Base-by-base conservation (phyloP, 2,797 vertebrate species). In the Xerus rutilus region DNA sequence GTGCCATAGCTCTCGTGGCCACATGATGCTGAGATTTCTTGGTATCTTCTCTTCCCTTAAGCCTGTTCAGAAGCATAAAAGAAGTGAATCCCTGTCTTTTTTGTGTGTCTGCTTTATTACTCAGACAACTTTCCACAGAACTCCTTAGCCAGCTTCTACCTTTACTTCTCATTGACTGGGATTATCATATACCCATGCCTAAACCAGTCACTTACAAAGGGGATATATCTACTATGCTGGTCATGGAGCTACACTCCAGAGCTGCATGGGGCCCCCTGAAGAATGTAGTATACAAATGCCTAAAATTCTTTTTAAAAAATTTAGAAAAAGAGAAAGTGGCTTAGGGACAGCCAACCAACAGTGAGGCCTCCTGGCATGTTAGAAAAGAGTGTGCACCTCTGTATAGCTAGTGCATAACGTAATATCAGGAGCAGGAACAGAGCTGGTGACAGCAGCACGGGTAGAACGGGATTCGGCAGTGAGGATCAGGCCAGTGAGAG, bases 41-140 rank as follows among this genome's bases (percentile, higher is more conserved):
- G n/a, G 8, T 20, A 69, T 79, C 18, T 52, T 23, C 65, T n/a
- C 64, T 15, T 3, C 69, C 67, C 49, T 79, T 73, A 32, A 6
- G 2, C 67, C 67, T 76, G 3, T 74, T 77, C 85, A 84, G 39
- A 96, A 87, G 30, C 47, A 57, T 62, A 64, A 43, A 85, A 81
- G 11, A 25, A 10, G 23, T 45, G n/a, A 83, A 20, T 14, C 20
- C 49, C n/a, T 93, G 12, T 23, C 32, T n/a, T 76, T 57, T 14
- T 1, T 39, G 39, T 54, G 12, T 57, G 65, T 72, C n/a, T 70
- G 47, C 18, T 89, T 81, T 39, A 70, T 85, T 30, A 62, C 7
- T 47, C 69, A 93, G 62, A 17, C 81, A 92, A 45, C 13, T 81
- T 95, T 89, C 59, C 15, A 30, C 64, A 82, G 85, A 86, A 64